A percentile compares a stretch with the other conserved stretches of the same genome.
These are phyloP conservation scores for Diglossa cyanea DNA, from an alignment of 2,797 vertebrate genomes.

Conservation along the genomic window DNA sequence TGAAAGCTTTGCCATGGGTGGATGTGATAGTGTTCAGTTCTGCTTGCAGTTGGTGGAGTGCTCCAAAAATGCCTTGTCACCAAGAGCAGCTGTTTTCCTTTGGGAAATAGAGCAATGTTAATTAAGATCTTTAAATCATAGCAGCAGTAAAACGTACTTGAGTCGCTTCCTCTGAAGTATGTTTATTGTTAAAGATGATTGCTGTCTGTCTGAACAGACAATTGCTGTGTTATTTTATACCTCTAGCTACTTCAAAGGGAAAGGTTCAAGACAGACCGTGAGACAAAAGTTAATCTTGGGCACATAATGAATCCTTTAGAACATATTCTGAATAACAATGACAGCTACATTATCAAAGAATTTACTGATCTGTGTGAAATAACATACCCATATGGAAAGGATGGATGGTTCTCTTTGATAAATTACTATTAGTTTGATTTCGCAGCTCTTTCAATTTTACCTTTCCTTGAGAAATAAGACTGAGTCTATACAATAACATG, in stretches of 20 bases:
- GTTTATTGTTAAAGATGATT: neutral
- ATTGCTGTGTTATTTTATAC: neutral
- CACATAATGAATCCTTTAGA: neutral
- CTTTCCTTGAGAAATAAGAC: neutral
- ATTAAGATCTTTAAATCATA: slow-evolving; percentile 23
- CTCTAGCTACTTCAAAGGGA: neutral
- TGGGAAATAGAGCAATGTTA: slow-evolving; percentile 13
- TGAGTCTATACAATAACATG: neutral
- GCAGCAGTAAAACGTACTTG: neutral
- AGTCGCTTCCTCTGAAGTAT: neutral
- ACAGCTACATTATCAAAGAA: neutral
- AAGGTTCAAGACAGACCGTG: neutral
- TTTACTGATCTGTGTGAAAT: neutral
- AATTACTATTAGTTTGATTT: neutral
- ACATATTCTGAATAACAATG: neutral
- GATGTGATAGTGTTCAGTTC: neutral
- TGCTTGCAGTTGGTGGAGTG: neutral
- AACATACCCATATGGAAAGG: neutral
- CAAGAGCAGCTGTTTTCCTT: slow-evolving; percentile 13
- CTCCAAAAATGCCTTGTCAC: neutral
- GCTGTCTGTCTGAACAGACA: neutral
- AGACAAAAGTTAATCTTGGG: neutral
- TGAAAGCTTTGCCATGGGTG: neutral
- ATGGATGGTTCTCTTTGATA: neutral
- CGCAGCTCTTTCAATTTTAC: neutral